Base-by-base conservation (phyloP, 2,113 vertebrate genomes). In the Anolis sagrei region DNA sequence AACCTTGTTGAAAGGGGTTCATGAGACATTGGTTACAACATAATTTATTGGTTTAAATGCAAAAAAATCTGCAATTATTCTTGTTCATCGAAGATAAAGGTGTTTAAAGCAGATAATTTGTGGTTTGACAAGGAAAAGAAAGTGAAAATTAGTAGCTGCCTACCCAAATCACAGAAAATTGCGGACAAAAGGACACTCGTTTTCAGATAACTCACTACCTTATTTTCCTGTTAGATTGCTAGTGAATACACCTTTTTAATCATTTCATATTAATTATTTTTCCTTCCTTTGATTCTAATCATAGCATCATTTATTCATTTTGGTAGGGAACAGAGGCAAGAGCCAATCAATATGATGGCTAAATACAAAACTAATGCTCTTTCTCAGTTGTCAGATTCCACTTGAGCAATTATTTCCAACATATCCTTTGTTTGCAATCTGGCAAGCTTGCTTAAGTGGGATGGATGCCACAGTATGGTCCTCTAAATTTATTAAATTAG, bases 161-260 rank as follows among this genome's bases (percentile, higher is more conserved):
- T 70, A 76, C 51, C 68, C 79, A 23, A 68, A 58, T 68, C 44
- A 54, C 49, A 79, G 61, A 64, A 21, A 76, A 58, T 83, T n/a
- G 39, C 5, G 23, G 23, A 75, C 51, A 87, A 32, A 44, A 75
- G 84, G 49, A 69, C 70, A 51, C 87, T 19, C 83, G 64, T 81
- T 48, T 85, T 51, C 76, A 32, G 79, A 86, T 72, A 88, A 74
- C 83, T 82, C 83, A 61, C 77, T 81, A 29, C 62, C 62, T 66
- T 68, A 66, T 81, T 68, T 76, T 44, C 72, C 72, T 86, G 44
- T 58, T 76, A 76, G 81, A 86, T 81, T 86, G 44, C 44, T 86
- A 76, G 61, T 19, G 76, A 81, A 9, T 76, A 39, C 61, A n/a
- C 11, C 68, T 13, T 81, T 74, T 68, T 76, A n/a, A 68, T 86